A percentile compares a stretch with the other conserved stretches of the same genome.
These are phyloP conservation scores for Pollenia labialis DNA, from an alignment of 2,888 invertebrate genomes.

Conservation along the genomic window DNA sequence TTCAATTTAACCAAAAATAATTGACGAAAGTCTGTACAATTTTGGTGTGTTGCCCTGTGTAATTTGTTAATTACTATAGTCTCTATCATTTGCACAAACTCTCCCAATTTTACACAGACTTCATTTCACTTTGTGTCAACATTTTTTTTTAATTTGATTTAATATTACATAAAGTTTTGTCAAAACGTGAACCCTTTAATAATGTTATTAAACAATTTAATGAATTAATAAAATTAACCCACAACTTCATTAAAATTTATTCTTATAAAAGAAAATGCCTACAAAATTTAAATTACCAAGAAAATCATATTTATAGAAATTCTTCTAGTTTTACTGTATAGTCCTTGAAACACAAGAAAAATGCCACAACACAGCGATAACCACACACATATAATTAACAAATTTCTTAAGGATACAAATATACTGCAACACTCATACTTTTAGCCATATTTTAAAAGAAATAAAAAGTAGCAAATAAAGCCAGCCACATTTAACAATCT, in stretches of 20 bases:
- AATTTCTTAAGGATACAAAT: slow-evolving; percentile 44
- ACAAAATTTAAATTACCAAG: slow-evolving; percentile 6
- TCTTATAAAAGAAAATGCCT: slow-evolving; percentile 23
- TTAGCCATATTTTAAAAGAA: slow-evolving; percentile 25
- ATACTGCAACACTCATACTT: slow-evolving; percentile 1
- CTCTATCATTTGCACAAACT: neutral
- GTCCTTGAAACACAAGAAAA: slow-evolving; percentile 8
- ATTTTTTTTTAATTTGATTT: neutral
- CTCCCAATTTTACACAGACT: neutral
- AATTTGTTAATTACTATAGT: too few species aligned
- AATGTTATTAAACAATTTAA: slow-evolving; percentile 9
- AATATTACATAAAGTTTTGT: neutral
- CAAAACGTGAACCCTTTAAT: neutral
- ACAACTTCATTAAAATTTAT: slow-evolving; percentile 13
- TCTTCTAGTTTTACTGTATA: slow-evolving; percentile 23
- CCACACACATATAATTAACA: slow-evolving; percentile 42
- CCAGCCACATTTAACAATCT: slow-evolving; percentile 60
- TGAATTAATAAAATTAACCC: slow-evolving; percentile 18
- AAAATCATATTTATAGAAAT: neutral
- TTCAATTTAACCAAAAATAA: too few species aligned
- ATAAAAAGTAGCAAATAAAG: slow-evolving; percentile 37
- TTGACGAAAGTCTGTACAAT: too few species aligned
- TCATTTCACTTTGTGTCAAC: neutral
- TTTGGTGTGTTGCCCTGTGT: too few species aligned
- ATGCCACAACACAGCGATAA: neutral